phyloP scores from a whole-genome alignment of 2,113 vertebrate species.

The Nerophis ophidion region DNA sequence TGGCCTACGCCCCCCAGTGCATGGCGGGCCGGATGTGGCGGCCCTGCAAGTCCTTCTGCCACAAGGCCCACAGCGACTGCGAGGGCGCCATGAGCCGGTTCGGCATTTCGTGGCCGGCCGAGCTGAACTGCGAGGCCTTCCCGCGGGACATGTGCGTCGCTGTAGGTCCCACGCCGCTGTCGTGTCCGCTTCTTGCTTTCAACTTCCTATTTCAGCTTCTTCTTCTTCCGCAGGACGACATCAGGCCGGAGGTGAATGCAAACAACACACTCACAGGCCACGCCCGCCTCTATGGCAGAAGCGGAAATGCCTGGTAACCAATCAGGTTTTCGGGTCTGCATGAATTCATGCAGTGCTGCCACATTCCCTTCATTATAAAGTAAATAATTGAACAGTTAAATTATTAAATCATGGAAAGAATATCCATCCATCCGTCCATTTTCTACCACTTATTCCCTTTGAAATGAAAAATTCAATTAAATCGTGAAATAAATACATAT shows the following conservation, averaged over 20 bases:
- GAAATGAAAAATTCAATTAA: too few relatives aligned
- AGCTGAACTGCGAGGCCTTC: constrained; percentile 48
- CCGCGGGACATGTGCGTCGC: constrained; percentile 55
- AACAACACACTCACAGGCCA: neutral
- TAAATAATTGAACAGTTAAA: too few relatives aligned
- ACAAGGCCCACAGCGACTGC: constrained; percentile 42
- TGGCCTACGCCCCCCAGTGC: constrained; percentile 56
- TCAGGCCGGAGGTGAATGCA: constrained; percentile 30
- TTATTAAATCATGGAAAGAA: too few relatives aligned
- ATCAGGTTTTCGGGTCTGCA: too few relatives aligned
- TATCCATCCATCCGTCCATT: too few relatives aligned
- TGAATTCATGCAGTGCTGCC: too few relatives aligned
- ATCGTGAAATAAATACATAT: too few relatives aligned
- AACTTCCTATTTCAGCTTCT: neutral
- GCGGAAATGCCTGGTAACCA: too few relatives aligned
- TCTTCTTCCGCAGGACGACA: constrained; percentile 42
- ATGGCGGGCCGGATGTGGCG: constrained; percentile 30
- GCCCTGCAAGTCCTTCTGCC: constrained; percentile 58
- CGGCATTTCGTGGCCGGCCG: constrained; percentile 49
- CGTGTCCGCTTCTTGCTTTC: neutral
- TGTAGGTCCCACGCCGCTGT: constrained; percentile 27
- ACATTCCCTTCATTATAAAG: too few relatives aligned
- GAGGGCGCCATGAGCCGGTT: constrained; percentile 33
- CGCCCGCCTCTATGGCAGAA: too few relatives aligned
- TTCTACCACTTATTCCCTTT: too few relatives aligned